Base-by-base conservation (phyloP, 2,797 vertebrate species). In the Coracias cyanogaster region DNA sequence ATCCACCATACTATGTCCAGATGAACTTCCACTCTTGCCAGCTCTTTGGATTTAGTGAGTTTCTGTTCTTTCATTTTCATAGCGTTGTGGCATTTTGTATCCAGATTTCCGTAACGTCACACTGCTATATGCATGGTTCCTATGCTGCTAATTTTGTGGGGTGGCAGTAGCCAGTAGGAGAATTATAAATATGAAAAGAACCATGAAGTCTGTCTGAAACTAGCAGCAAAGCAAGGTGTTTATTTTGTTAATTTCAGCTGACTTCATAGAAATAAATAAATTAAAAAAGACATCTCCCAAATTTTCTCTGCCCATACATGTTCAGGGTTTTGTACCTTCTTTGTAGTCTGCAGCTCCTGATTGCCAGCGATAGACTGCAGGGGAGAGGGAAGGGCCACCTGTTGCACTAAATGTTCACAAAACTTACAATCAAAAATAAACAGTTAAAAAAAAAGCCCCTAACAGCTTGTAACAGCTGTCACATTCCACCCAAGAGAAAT, bases 391-490 rank as follows among this genome's bases (percentile, higher is more conserved):
- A 83, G 43, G 62, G 70, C 82, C 93, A 94, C 94, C 95, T 96
- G 93, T 96, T 89, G 70, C 43, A 84, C 73, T 84, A 66, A 93
- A 82, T 66, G 72, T 70, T 96, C 95, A 84, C 73, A 81, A 94
- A 91, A 31, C n/a, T 79, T 76, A n/a, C 73, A 94, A 95, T 90
- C 58, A 93, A 95, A 96, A 96, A 91, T 81, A 94, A 94, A 90
- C 33, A 88, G 57, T 70, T 74, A 37, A 85, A 92, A 60, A 58
- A 48, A 10, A 41, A 20, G 20, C 9, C 8, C 58, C 35, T 65
- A 93, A 91, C 94, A 94, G 94, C 91, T 94, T 96, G 91, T 58
- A 96, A 69, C 95, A 96, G 96, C 95, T 96, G 96, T 55, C 82
- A 82, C 91, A 96, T 96, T 95, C 91, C 89, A 94, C 51, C 10